phyloP scores from a whole-genome alignment of 2,797 vertebrate species.

The Myotis pilosus region DNA sequence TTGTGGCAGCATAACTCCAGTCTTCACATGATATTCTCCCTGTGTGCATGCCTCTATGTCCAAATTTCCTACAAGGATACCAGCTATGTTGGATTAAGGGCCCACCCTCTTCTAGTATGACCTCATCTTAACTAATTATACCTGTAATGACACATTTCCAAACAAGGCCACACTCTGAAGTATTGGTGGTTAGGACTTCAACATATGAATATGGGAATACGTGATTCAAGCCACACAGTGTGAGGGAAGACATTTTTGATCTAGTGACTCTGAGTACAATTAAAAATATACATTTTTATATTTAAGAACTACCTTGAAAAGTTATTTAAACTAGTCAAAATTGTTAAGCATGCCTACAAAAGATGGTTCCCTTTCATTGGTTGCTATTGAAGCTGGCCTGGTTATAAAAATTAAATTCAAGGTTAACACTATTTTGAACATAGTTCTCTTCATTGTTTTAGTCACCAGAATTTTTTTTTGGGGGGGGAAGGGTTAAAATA shows the following conservation, averaged over 20 bases:
- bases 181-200: neutral
- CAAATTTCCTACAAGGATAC: neutral
- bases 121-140: neutral
- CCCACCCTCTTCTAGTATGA: neutral
- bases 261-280: neutral
- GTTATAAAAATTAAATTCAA: conserved; percentile 4
- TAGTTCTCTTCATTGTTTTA: neutral
- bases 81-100: neutral
- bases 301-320: conserved; percentile 6
- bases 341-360: neutral
- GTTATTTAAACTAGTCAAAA: neutral
- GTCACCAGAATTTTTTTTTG: neutral
- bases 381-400: neutral
- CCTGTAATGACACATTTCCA: neutral
- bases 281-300: neutral
- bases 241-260: neutral
- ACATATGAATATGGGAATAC: neutral
- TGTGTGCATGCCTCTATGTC: neutral
- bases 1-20: neutral
- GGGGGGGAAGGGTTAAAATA: neutral
- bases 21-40: neutral
- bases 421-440: neutral
- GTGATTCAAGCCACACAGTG: neutral
- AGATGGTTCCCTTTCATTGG: neutral
- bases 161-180: neutral